Evolutionary conservation across 2,113 vertebrate species (phyloP).

Genomic region (Entelurus aequoreus): DNA sequence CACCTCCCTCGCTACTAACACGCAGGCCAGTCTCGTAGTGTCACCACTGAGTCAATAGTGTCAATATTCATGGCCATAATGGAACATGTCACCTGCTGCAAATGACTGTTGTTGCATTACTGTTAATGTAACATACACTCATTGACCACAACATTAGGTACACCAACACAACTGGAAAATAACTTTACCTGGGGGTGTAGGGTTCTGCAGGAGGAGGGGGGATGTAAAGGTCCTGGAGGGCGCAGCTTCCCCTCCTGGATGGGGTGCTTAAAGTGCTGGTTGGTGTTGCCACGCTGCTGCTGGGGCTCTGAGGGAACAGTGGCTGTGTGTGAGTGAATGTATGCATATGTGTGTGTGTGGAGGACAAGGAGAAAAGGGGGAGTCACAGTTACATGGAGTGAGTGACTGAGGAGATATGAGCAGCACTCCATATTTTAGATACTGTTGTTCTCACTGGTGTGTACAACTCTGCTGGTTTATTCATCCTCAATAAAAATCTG

Average conservation of each 20-base stretch:
- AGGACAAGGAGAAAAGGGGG: slow-evolving; percentile 17
- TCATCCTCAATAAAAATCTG: slow-evolving; percentile 36
- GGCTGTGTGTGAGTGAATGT: slow-evolving; percentile 74
- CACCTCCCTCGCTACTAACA: not conserved
- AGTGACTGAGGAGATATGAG: slow-evolving; percentile 44
- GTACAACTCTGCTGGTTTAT: slow-evolving; percentile 8
- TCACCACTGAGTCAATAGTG: not conserved
- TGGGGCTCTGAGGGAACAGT: slow-evolving; percentile 94
- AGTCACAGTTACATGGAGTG: slow-evolving; percentile 41
- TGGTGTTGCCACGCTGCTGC: slow-evolving; percentile 90
- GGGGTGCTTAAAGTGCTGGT: slow-evolving; percentile 96
- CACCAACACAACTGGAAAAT: not conserved
- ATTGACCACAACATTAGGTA: not conserved
- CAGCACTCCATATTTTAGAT: slow-evolving; percentile 29
- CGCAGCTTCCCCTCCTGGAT: slow-evolving; percentile 92
- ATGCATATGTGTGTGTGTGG: slow-evolving; percentile 11
- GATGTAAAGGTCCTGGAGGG: slow-evolving; percentile 95
- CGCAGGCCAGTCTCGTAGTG: not conserved
- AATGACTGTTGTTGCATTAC: slow-evolving; percentile 1
- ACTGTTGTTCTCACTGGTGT: slow-evolving; percentile 37
- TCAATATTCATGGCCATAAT: not conserved
- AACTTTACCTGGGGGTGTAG: slow-evolving; percentile 86
- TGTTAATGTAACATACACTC: too few relatives aligned
- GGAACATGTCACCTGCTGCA: slow-evolving; percentile 3
- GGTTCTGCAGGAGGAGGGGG: slow-evolving; percentile 94